These are phyloP conservation scores for Oreohelix idahoensis DNA, from an alignment of 1,140 invertebrate species.

Conservation along the genomic window DNA sequence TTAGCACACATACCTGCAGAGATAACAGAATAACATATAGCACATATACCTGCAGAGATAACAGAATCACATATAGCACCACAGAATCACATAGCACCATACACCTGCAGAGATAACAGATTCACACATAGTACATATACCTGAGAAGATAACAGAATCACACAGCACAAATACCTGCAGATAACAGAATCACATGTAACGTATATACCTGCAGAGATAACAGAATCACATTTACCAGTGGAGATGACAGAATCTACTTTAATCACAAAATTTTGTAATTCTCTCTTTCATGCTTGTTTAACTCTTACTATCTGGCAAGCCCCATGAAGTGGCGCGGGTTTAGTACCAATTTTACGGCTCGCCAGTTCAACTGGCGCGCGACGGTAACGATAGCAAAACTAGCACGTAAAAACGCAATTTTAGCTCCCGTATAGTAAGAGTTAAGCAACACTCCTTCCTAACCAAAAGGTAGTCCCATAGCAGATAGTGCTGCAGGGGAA, in stretches of 20 bases:
- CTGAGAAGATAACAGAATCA: slow-evolving; percentile 50
- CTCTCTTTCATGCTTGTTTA: no score
- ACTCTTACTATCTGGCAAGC: no score
- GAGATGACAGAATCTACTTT: slow-evolving; percentile 33
- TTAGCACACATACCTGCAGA: slow-evolving; percentile 67
- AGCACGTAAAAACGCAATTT: no score
- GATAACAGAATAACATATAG: slow-evolving; percentile 5
- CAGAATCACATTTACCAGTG: slow-evolving; percentile 68
- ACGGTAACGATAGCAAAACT: no score
- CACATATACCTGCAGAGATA: slow-evolving; percentile 81
- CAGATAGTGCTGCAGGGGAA: no score
- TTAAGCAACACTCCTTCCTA: no score
- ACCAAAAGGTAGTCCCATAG: no score
- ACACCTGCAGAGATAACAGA: slow-evolving; percentile 68
- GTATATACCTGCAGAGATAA: slow-evolving; percentile 81
- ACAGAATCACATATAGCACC: not conserved
- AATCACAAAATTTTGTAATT: no score
- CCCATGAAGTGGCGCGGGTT: no score
- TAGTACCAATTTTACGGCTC: no score
- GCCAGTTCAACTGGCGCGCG: no score
- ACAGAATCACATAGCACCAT: not conserved
- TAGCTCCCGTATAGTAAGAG: no score
- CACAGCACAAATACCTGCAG: slow-evolving; percentile 67
- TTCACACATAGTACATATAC: slow-evolving; percentile 81
- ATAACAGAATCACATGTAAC: slow-evolving; percentile 1